These are phyloP conservation scores for Chaetodon trifasciatus DNA, from an alignment of 2,797 vertebrate species.

Conservation along the genomic window DNA sequence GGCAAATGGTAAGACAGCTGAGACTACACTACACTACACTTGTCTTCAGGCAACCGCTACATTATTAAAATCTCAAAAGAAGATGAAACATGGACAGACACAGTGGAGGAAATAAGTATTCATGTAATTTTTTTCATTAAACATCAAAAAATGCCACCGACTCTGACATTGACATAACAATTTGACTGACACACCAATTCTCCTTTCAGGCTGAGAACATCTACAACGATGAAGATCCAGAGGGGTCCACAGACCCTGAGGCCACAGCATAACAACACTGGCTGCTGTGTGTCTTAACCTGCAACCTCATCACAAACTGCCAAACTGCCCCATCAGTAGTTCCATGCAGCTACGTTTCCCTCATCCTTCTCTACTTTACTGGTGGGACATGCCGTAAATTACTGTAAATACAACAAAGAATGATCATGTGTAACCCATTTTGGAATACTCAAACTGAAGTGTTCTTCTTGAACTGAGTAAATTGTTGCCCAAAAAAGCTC, in stretches of 20 bases:
- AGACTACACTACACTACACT: background rate
- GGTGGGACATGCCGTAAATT: slow-evolving; percentile 35
- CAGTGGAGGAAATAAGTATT: no score
- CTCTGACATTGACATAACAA: no score
- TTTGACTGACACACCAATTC: slow-evolving; percentile 1
- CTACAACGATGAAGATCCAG: slow-evolving; percentile 96
- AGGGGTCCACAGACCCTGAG: slow-evolving; percentile 92
- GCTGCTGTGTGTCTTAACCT: slow-evolving; percentile 22
- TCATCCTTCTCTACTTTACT: slow-evolving; percentile 16
- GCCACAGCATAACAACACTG: slow-evolving; percentile 86
- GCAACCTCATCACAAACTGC: slow-evolving; percentile 56
- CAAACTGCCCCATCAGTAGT: slow-evolving; percentile 41
- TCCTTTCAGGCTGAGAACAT: slow-evolving; percentile 94
- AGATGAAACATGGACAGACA: no score
- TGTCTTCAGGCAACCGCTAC: no score
- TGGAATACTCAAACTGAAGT: slow-evolving; percentile 33
- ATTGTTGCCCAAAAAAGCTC: slow-evolving; percentile 39
- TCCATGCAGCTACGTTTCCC: slow-evolving; percentile 40
- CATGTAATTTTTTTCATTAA: no score
- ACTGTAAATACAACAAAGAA: slow-evolving; percentile 55
- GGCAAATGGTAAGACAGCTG: slow-evolving; percentile 91
- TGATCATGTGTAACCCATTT: slow-evolving; percentile 10
- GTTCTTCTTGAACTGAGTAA: slow-evolving; percentile 40
- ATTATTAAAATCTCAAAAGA: no score
- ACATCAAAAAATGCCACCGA: background rate